Conservation (phyloP, 2,888 invertebrate species). For the Carterocephalus palaemon region DNA sequence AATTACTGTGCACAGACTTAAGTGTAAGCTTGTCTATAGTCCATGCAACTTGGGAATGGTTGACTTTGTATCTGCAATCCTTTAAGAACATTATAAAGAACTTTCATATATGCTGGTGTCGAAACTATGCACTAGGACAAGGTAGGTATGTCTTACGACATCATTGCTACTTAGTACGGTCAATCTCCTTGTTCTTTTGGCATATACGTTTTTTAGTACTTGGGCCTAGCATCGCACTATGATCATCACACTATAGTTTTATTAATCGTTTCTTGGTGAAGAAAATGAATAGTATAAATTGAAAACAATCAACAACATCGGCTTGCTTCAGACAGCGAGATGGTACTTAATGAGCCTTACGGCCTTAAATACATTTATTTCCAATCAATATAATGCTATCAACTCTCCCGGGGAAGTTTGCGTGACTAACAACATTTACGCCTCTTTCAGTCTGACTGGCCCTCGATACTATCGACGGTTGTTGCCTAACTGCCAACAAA, state of each 20-base stretch:
- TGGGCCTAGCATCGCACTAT: too few species aligned
- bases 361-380: slow-evolving; percentile 34
- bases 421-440: slow-evolving; percentile 55
- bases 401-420: slow-evolving; percentile 38
- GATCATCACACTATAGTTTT: neutral
- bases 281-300: slow-evolving; percentile 11
- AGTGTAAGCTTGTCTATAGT: too few species aligned
- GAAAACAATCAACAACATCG: slow-evolving; percentile 5
- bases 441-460: slow-evolving; percentile 21
- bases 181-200: too few species aligned
- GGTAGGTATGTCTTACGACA: too few species aligned
- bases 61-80: too few species aligned
- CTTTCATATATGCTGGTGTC: too few species aligned
- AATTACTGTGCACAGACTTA: too few species aligned
- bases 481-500: slow-evolving; percentile 16
- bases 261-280: slow-evolving; percentile 1
- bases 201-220: too few species aligned
- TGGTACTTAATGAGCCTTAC: slow-evolving; percentile 18
- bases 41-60: too few species aligned
- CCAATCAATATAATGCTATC: slow-evolving; percentile 52
- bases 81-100: too few species aligned
- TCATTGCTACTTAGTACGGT: too few species aligned
- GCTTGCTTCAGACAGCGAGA: slow-evolving; percentile 1
- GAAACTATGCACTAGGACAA: too few species aligned
- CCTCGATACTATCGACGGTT: slow-evolving; percentile 15